A percentile compares a stretch with the other conserved stretches of the same genome.
phyloP scores from a whole-genome alignment of 1,140 invertebrate species.

The Ceratoteleas bidentatus region DNA sequence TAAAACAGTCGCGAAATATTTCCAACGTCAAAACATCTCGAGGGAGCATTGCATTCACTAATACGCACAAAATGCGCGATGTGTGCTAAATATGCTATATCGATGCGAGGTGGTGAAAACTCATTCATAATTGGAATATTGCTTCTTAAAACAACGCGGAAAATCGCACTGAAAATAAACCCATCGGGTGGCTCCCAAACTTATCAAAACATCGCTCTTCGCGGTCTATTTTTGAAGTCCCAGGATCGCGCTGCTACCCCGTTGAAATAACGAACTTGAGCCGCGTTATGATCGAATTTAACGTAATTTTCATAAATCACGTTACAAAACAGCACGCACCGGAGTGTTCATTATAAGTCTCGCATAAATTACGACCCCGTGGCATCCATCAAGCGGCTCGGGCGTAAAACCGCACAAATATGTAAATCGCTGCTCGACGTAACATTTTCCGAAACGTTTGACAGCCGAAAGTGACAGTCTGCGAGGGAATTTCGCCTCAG shows the following conservation, averaged over 20 bases:
- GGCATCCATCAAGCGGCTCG: background rate
- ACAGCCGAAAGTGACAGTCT: slow-evolving; percentile 33
- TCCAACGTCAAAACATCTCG: too few relatives aligned
- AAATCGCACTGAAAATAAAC: slow-evolving; percentile 29
- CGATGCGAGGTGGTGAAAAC: background rate
- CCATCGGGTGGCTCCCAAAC: slow-evolving; percentile 24
- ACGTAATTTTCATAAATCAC: slow-evolving; percentile 17
- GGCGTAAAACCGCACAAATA: slow-evolving; percentile 17
- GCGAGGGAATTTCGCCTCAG: slow-evolving; percentile 10
- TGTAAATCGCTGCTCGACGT: slow-evolving; percentile 11
- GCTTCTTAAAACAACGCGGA: slow-evolving; percentile 25
- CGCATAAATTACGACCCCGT: slow-evolving; percentile 19
- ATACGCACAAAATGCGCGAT: too few relatives aligned
- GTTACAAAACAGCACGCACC: background rate
- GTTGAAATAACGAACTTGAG: slow-evolving; percentile 5
- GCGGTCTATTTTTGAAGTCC: slow-evolving; percentile 13
- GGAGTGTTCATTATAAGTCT: slow-evolving; percentile 12
- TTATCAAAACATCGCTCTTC: slow-evolving; percentile 8
- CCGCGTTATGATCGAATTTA: slow-evolving; percentile 10
- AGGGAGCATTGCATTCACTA: too few relatives aligned
- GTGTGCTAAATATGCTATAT: background rate
- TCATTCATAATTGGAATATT: slow-evolving; percentile 13
- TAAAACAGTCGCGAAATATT: too few relatives aligned
- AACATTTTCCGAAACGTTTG: slow-evolving; percentile 31
- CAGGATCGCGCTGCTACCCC: background rate